Conservation (phyloP, 2,888 invertebrate species). For the Lydus trimaculatus region DNA sequence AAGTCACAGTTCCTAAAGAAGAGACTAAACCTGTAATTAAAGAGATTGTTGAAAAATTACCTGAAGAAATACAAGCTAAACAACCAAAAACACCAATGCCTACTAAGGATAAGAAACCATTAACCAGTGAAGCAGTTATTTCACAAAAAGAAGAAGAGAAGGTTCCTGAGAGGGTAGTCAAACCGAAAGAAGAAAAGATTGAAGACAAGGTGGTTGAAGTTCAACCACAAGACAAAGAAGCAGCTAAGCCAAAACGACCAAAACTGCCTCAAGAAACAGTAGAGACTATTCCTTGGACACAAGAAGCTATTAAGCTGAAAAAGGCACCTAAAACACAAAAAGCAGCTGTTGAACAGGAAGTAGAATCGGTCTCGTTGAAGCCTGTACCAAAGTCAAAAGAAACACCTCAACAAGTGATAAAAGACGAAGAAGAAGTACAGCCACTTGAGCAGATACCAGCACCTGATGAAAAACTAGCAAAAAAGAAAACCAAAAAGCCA, state of each 20-base stretch:
- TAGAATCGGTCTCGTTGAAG: slow-evolving; percentile 54
- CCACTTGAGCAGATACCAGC: slow-evolving; percentile 24
- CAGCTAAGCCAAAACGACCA: background rate
- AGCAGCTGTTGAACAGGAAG: slow-evolving; percentile 43
- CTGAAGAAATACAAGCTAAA: background rate
- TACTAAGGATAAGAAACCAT: background rate
- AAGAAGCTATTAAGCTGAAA: slow-evolving; percentile 66
- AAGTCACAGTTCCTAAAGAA: background rate
- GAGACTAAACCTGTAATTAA: background rate
- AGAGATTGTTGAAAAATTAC: background rate
- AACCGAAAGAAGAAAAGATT: background rate
- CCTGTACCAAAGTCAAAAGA: slow-evolving; percentile 42
- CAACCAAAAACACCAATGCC: background rate
- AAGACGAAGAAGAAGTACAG: slow-evolving; percentile 29
- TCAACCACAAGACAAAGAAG: background rate
- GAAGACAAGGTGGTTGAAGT: background rate
- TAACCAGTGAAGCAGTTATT: background rate
- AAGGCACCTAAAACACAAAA: slow-evolving; percentile 45
- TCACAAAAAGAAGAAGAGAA: background rate
- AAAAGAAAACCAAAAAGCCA: slow-evolving; percentile 32
- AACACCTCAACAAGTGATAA: slow-evolving; percentile 23
- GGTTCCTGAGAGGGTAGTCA: background rate
- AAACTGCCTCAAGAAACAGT: slow-evolving; percentile 5
- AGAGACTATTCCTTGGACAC: slow-evolving; percentile 62
- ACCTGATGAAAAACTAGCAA: slow-evolving; percentile 28